Conservation (phyloP, 2,888 invertebrate species). For the Acleris cristana region DNA sequence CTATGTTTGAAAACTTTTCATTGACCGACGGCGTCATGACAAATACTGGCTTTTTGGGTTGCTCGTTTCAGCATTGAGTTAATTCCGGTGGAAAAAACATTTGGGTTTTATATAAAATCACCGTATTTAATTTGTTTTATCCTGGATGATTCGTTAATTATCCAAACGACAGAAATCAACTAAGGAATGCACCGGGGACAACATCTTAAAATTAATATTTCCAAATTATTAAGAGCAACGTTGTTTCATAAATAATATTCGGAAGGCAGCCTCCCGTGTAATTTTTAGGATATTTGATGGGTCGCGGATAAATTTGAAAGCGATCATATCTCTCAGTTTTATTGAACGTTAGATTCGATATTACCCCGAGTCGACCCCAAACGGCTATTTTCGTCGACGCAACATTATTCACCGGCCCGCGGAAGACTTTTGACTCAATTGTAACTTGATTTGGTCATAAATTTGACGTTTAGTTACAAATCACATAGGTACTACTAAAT, state of each 20-base stretch:
- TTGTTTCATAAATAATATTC: conserved; percentile 23
- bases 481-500: background rate
- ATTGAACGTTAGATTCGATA: conserved; percentile 67
- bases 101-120: too few species aligned
- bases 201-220: too few species aligned
- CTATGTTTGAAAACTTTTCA: too few species aligned
- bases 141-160: too few species aligned
- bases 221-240: too few species aligned
- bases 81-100: too few species aligned
- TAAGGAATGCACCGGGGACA: too few species aligned
- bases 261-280: conserved; percentile 50
- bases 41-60: too few species aligned
- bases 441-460: conserved; percentile 37
- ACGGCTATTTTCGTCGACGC: conserved; percentile 46
- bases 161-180: too few species aligned
- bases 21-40: too few species aligned
- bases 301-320: conserved; percentile 58
- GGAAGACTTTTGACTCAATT: conserved; percentile 39
- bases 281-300: conserved; percentile 59
- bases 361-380: conserved; percentile 47
- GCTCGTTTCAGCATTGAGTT: too few species aligned
- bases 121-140: too few species aligned
- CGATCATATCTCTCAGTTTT: conserved; percentile 67
- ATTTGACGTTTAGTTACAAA: conserved; percentile 20
- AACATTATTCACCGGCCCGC: conserved; percentile 46